A percentile compares a stretch with the other conserved stretches of the same genome.
phyloP scores from a whole-genome alignment of 2,113 vertebrate genomes.

The Rousettus leschenaultii region DNA sequence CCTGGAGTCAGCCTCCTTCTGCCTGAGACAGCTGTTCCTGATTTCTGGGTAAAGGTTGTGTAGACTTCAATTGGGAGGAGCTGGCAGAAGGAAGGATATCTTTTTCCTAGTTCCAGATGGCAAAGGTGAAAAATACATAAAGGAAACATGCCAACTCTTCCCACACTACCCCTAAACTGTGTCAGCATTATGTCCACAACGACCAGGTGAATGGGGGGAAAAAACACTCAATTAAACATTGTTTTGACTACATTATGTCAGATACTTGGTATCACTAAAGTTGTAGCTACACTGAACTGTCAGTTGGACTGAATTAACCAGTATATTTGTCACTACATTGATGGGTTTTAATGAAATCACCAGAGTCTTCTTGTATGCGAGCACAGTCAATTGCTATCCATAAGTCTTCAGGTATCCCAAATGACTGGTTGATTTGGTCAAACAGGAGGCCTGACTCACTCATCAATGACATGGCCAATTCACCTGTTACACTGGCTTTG shows the following conservation, averaged over 20 bases:
- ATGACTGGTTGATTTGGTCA: not conserved
- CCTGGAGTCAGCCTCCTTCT: conserved; percentile 48
- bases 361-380: not conserved
- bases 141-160: conserved; percentile 12
- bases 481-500: conserved; percentile 49
- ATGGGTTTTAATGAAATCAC: conserved; percentile 7
- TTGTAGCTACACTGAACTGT: not conserved
- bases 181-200: not conserved
- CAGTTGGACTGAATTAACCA: not conserved
- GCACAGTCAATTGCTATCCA: not conserved
- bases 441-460: not conserved
- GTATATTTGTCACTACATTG: not conserved
- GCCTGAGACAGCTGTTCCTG: conserved; percentile 61
- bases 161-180: not conserved
- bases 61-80: not conserved
- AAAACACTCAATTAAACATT: not conserved
- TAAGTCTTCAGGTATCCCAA: not conserved
- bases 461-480: conserved; percentile 30
- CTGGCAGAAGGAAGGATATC: conserved; percentile 24
- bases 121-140: conserved; percentile 39
- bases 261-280: not conserved
- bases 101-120: conserved; percentile 48
- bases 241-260: not conserved
- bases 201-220: not conserved
- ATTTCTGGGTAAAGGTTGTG: conserved; percentile 29